Conservation (phyloP, 2,113 vertebrate species). For the Lethenteron camtschaticum region DNA sequence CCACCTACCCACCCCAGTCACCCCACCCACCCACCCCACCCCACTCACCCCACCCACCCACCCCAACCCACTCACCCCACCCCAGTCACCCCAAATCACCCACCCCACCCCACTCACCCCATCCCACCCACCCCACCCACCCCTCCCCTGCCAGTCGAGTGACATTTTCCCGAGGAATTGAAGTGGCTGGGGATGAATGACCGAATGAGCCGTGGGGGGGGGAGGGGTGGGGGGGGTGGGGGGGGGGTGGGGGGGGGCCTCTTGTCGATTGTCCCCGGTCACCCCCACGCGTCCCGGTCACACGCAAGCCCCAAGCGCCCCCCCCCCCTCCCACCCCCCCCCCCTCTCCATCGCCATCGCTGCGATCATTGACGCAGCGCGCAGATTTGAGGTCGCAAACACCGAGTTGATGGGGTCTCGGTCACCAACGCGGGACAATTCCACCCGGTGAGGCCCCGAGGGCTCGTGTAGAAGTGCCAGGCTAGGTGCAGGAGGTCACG, state of each 20-base stretch:
- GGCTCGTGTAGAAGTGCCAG: no score
- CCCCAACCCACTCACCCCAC: rapidly evolving
- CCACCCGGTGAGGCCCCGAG: no score
- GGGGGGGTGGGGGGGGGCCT: background rate
- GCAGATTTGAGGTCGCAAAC: no score
- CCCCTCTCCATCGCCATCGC: background rate
- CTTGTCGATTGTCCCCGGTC: background rate
- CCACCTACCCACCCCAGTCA: no score
- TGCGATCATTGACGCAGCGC: no score
- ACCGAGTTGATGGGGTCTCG: no score
- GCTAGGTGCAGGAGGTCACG: no score
- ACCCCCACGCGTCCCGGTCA: background rate
- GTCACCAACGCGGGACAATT: no score
- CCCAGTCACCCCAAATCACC: no score
- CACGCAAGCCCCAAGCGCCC: background rate
- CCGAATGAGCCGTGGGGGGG: background rate
- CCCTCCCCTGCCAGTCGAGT: background rate
- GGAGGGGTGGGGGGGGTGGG: constrained; percentile 1
- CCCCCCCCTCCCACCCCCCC: background rate
- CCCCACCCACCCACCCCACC: no score
- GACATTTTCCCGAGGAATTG: background rate
- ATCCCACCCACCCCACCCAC: no score
- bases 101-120: no score
- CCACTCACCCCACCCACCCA: rapidly evolving
- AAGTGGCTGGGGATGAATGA: constrained; percentile 3